These are phyloP conservation scores for Cataglyphis albicans DNA, from an alignment of 2,888 invertebrate species.

Conservation along the genomic window DNA sequence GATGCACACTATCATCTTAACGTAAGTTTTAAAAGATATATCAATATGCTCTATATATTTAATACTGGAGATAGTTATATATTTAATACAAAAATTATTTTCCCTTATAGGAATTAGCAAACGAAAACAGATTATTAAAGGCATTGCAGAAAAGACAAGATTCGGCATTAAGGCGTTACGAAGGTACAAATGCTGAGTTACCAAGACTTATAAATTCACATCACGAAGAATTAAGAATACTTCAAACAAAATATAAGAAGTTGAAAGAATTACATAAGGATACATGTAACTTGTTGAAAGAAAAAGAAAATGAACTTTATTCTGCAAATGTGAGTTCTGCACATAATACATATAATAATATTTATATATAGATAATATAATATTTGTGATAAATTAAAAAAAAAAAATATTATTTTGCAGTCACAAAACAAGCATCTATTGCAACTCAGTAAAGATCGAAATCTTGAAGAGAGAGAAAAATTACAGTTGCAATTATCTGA, in stretches of 20 bases:
- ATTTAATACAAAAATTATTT: conserved; percentile 33
- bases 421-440: conserved; percentile 91
- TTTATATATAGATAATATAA: not conserved
- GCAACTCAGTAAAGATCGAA: conserved; percentile 91
- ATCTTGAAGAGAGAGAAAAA: conserved; percentile 91
- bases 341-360: not conserved
- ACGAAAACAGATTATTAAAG: conserved; percentile 92
- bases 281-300: conserved; percentile 89
- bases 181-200: conserved; percentile 92
- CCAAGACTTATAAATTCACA: conserved; percentile 92
- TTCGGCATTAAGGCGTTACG: conserved; percentile 92
- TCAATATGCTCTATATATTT: not conserved
- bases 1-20: conserved; percentile 93
- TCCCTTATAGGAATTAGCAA: conserved; percentile 88
- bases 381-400: not conserved
- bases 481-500: conserved; percentile 88
- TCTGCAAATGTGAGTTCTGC: conserved; percentile 86
- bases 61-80: not conserved
- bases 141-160: conserved; percentile 93
- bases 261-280: conserved; percentile 89
- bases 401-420: conserved; percentile 67
- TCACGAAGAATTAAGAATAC: conserved; percentile 91
- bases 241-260: conserved; percentile 90
- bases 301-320: conserved; percentile 90
- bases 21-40: conserved; percentile 85